Evolutionary conservation across 2,113 vertebrate species (phyloP).

Genomic region (Brachypodius melanocephalos): DNA sequence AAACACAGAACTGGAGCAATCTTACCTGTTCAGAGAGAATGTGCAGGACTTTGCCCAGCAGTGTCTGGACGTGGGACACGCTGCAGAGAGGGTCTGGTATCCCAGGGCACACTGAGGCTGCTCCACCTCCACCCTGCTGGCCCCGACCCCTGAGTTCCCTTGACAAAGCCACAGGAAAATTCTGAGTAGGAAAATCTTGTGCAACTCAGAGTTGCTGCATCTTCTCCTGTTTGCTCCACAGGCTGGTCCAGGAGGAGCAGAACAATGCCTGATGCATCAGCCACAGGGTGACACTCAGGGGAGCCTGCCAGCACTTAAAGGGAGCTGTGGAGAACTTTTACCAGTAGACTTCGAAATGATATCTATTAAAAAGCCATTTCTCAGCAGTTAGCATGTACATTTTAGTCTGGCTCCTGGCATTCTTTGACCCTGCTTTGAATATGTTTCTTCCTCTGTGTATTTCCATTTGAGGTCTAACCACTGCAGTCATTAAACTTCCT

Average conservation of each 20-base stretch:
- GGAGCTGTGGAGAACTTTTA: not conserved
- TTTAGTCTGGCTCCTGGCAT: not conserved
- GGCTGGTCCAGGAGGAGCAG: not conserved
- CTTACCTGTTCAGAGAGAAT: not conserved
- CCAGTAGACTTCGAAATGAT: not conserved
- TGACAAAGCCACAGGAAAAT: not conserved
- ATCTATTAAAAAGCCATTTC: not conserved
- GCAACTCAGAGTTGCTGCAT: not conserved
- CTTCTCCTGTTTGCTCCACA: not conserved
- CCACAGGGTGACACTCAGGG: not conserved
- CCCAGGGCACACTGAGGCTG: not conserved
- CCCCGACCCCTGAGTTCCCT: not conserved
- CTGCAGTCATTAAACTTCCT: not conserved
- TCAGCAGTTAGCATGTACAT: not conserved
- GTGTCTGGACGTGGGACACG: accelerated
- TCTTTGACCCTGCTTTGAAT: not conserved
- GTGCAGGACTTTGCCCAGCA: not conserved
- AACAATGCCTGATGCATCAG: not conserved
- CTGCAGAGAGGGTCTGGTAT: not conserved
- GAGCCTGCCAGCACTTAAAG: not conserved
- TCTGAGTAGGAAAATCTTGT: not conserved
- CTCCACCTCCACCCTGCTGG: not conserved
- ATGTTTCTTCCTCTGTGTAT: not conserved
- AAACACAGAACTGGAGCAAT: not conserved
- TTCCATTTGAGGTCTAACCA: not conserved